phyloP scores from a whole-genome alignment of 1,140 invertebrate species.

The Neodiprion lecontei region DNA sequence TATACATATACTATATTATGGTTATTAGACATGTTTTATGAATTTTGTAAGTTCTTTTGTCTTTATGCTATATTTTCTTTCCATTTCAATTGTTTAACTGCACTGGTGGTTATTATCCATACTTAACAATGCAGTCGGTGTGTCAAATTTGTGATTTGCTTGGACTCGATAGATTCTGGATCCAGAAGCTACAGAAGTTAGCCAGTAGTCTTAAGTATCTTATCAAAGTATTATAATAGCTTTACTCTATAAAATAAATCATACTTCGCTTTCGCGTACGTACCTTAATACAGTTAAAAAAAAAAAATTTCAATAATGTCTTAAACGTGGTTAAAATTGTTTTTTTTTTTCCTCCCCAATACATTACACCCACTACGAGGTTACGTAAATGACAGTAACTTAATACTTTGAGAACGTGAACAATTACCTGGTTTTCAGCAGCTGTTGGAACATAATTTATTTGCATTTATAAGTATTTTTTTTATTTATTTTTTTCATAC shows the following conservation, averaged over 20 bases:
- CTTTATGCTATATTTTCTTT: not conserved
- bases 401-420: not conserved
- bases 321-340: no score
- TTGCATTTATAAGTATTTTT: not conserved
- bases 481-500: not conserved
- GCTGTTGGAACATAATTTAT: not conserved
- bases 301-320: no score
- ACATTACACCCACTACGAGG: not conserved
- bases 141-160: not conserved
- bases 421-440: not conserved
- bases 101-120: not conserved
- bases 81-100: not conserved
- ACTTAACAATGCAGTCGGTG: constrained; percentile 3
- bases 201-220: not conserved
- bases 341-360: not conserved
- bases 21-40: not conserved
- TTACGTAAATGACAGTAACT: not conserved
- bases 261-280: no score
- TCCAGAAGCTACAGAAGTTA: not conserved
- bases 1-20: not conserved
- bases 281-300: no score
- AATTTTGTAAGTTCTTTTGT: not conserved
- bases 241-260: no score
- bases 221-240: not conserved
- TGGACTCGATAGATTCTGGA: not conserved